Evolutionary conservation across 2,797 vertebrate genomes (phyloP).

Genomic region (Fundulus diaphanus): DNA sequence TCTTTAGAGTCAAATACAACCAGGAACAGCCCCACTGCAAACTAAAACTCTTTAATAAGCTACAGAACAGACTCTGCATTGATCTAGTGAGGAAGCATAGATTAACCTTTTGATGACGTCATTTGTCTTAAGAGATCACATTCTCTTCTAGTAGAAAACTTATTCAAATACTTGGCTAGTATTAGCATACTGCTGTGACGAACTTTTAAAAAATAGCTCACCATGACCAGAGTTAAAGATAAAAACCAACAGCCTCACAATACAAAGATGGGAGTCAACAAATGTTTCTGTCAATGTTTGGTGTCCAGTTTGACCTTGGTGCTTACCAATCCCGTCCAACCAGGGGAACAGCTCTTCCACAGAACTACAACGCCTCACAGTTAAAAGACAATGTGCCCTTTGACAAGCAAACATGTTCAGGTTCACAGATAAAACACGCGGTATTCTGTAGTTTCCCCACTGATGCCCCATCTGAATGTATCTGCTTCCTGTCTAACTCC

Average conservation of each 20-base stretch:
- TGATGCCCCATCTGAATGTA: constrained; percentile 34
- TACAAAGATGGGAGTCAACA: constrained; percentile 35
- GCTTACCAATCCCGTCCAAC: constrained; percentile 83
- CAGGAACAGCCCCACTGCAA: neutral
- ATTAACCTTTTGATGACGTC: constrained; percentile 28
- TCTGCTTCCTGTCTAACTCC: constrained; percentile 38
- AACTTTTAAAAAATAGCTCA: constrained; percentile 46
- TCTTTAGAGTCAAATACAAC: neutral
- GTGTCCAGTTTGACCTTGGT: constrained; percentile 75
- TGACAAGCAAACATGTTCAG: constrained; percentile 75
- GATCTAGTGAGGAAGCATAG: constrained; percentile 1
- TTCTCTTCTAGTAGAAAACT: neutral
- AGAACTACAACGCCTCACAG: constrained; percentile 80
- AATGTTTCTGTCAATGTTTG: constrained; percentile 49
- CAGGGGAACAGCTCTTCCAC: constrained; percentile 78
- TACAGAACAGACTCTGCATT: constrained; percentile 3
- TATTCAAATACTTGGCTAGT: neutral
- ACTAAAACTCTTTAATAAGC: neutral
- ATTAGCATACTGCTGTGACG: constrained; percentile 24
- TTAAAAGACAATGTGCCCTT: constrained; percentile 80
- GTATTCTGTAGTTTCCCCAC: constrained; percentile 24
- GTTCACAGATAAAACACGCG: constrained; percentile 63
- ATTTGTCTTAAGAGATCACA: constrained; percentile 37
- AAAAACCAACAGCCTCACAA: constrained; percentile 41
- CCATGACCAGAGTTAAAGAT: constrained; percentile 76